A percentile compares a stretch with the other conserved stretches of the same genome.
Evolutionary conservation across 2,113 vertebrate species (phyloP).

Genomic region (Poicephalus meyeri): DNA sequence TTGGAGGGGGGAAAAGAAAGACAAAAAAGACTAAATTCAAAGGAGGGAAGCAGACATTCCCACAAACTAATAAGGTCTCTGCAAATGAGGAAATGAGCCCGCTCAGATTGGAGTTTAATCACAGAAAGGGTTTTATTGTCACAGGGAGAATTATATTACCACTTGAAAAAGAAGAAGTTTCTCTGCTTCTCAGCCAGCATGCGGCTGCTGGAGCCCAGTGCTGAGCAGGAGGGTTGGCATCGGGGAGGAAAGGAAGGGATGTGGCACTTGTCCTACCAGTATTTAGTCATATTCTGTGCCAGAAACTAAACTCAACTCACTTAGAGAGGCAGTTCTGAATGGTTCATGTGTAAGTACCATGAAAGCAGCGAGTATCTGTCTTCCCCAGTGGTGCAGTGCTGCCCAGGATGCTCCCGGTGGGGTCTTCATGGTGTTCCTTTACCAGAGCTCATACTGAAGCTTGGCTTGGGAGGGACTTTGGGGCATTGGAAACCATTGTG

Average conservation of each 20-base stretch:
- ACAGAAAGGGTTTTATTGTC: conserved; percentile 48
- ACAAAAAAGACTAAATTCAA: conserved; percentile 32
- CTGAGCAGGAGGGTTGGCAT: not conserved
- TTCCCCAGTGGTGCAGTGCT: rapidly evolving
- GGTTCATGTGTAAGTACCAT: not conserved
- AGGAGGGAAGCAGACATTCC: conserved; percentile 7
- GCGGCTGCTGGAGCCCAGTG: rapidly evolving
- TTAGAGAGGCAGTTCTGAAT: not conserved
- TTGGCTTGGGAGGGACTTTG: not conserved
- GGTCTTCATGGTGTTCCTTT: not conserved
- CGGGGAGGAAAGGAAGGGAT: not conserved
- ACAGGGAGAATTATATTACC: conserved; percentile 31
- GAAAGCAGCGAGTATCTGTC: rapidly evolving
- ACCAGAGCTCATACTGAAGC: rapidly evolving
- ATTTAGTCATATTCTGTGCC: not conserved
- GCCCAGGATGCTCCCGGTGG: rapidly evolving
- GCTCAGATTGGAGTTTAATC: conserved; percentile 57
- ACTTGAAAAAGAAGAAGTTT: not conserved
- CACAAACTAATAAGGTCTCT: conserved; percentile 48
- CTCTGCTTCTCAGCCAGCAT: not conserved
- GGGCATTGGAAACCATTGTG: rapidly evolving
- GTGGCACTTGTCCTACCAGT: not conserved
- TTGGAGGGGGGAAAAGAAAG: not conserved
- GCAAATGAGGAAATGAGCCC: conserved; percentile 60
- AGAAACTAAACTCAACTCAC: not conserved